phyloP scores from a whole-genome alignment of 2,113 vertebrate genomes.

The Channa maculata region DNA sequence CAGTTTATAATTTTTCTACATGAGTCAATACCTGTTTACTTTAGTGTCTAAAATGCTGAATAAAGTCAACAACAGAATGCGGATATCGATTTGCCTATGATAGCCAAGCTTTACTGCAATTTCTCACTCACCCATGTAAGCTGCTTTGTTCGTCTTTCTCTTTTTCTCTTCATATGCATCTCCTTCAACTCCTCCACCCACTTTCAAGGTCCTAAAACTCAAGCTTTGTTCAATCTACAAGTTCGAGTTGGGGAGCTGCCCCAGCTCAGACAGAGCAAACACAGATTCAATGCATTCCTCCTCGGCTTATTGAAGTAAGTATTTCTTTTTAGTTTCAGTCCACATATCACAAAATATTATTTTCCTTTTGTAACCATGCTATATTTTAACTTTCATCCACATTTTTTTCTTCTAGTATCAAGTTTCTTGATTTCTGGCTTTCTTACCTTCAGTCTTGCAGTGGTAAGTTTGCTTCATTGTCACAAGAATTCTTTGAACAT shows the following conservation, averaged over 20 bases:
- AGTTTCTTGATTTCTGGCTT: constrained; percentile 92
- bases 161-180: background rate
- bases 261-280: constrained; percentile 87
- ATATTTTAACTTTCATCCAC: background rate
- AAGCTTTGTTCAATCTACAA: constrained; percentile 86
- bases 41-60: constrained; percentile 54
- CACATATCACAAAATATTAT: background rate
- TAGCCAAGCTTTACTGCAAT: constrained; percentile 48
- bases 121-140: constrained; percentile 19
- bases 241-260: constrained; percentile 86
- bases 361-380: too few species aligned
- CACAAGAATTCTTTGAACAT: background rate
- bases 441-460: constrained; percentile 90
- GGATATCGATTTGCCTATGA: constrained; percentile 45
- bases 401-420: constrained; percentile 81
- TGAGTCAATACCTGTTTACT: constrained; percentile 38
- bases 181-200: background rate
- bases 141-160: constrained; percentile 19
- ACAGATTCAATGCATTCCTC: constrained; percentile 94
- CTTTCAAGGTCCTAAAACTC: constrained; percentile 82
- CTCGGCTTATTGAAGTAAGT: constrained; percentile 95
- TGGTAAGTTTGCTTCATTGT: constrained; percentile 76
- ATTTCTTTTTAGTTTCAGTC: background rate
- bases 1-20: constrained; percentile 21
- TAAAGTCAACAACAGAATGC: constrained; percentile 45